Evolutionary conservation across 2,888 invertebrate species (phyloP), one percentile per base, ranked within the genome.

Genomic region (Diabrotica balteata): DNA sequence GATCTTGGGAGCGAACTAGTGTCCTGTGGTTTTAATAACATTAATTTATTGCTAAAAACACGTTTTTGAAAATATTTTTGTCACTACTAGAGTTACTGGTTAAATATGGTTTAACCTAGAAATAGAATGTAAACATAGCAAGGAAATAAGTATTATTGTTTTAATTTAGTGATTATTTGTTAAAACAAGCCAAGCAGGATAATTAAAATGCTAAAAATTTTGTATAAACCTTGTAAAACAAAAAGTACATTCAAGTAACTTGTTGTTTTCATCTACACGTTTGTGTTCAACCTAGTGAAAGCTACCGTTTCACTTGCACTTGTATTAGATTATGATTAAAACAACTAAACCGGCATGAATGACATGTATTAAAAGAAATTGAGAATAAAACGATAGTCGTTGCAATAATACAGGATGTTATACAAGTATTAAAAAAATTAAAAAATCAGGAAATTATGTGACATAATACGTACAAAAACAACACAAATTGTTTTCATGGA

Each of bases 281-380:
- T 32, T 4, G 43, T 10, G n/a, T 32, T 43, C n/a, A 43, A 11
- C 4, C 43, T 54, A 54, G 54, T 54, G 54, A 54, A 54, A 54
- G 54, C 43, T 8, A 54, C 43, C 42, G 54, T 54, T 54, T 53
- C 53, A 42, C 53, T 53, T 53, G 42, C 10, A 43, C 53, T 53
- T 32, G 53, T 42, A 53, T 53, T 53, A 32, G 53, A 43, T 7
- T 9, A n/a, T n/a, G 3, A 54, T 54, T 54, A 54, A 54, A 52
- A 54, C 10, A 54, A 10, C 43, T 7, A 54, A 53, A 54, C 54
- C 54, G 42, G 42, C 54, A 43, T 54, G 10, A 54, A 54, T 43
- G 7, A 42, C 54, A 54, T 42, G 42, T 54, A 42, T 54, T 10
- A 42, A 10, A 32, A 54, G 17, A 43, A 54, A 54, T 42, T 54